Evolutionary conservation across 2,888 invertebrate species (phyloP).

Genomic region (Litoditis marina): DNA sequence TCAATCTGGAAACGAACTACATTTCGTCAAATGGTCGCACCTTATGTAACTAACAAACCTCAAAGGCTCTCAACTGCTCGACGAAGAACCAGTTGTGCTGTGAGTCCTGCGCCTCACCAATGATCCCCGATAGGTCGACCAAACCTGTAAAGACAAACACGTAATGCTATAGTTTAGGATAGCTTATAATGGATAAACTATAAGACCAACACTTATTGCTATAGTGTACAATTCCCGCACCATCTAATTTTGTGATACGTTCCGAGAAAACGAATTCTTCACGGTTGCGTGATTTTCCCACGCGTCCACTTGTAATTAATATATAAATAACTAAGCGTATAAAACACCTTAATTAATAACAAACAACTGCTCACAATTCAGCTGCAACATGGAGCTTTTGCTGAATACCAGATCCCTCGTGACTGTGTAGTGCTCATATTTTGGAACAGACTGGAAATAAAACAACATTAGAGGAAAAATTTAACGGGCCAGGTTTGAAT

Average conservation of each 20-base stretch:
- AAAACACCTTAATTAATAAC: too few species aligned
- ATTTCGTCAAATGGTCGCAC: too few species aligned
- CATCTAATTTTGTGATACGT: too few species aligned
- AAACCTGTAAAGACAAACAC: constrained; percentile 5
- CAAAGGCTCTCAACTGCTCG: constrained; percentile 94
- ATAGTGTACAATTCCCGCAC: not conserved
- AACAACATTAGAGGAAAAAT: constrained; percentile 19
- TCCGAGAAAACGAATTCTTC: too few species aligned
- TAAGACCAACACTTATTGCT: not conserved
- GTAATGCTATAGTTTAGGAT: not conserved
- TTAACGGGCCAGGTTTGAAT: too few species aligned
- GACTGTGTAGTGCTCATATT: constrained; percentile 1
- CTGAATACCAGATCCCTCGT: not conserved
- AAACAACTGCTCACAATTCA: too few species aligned
- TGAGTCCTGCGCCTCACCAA: constrained; percentile 4
- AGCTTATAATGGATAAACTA: constrained; percentile 4
- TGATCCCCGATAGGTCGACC: constrained; percentile 5
- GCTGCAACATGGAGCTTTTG: too few species aligned
- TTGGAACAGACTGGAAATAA: constrained; percentile 6
- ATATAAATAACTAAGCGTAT: too few species aligned
- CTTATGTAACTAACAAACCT: constrained; percentile 64
- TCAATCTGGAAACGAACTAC: too few species aligned
- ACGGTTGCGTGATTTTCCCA: too few species aligned
- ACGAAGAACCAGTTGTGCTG: constrained; percentile 81
- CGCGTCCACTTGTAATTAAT: too few species aligned